phyloP scores from a whole-genome alignment of 2,113 vertebrate genomes.

The Gobius niger region DNA sequence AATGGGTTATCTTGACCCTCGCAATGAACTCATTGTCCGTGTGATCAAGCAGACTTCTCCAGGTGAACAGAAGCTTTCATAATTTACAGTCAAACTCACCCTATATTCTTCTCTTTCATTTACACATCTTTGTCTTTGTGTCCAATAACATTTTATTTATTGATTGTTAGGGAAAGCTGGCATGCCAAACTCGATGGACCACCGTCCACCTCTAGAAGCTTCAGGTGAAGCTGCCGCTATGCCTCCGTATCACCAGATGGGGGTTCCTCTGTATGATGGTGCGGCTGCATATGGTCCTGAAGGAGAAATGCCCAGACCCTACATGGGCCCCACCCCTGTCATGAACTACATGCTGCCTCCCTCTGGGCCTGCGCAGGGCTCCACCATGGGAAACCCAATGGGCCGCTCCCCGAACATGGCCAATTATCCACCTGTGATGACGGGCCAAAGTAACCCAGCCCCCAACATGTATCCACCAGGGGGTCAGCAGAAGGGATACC shows the following conservation, averaged over 20 bases:
- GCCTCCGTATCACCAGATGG: slow-evolving; percentile 86
- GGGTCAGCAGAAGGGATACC: slow-evolving; percentile 83
- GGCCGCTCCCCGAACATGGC: slow-evolving; percentile 80
- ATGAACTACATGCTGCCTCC: slow-evolving; percentile 90
- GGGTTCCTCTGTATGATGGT: slow-evolving; percentile 83
- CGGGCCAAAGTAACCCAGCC: slow-evolving; percentile 66
- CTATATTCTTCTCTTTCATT: neutral
- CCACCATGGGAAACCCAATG: slow-evolving; percentile 80
- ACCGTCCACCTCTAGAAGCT: slow-evolving; percentile 85
- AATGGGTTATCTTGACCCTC: slow-evolving; percentile 96
- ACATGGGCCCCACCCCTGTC: slow-evolving; percentile 76
- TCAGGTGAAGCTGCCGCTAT: slow-evolving; percentile 79
- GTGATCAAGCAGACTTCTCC: slow-evolving; percentile 98
- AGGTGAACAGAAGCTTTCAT: slow-evolving; percentile 69
- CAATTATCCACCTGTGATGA: slow-evolving; percentile 76
- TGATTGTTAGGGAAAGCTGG: slow-evolving; percentile 81
- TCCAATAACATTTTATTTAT: slow-evolving; percentile 5
- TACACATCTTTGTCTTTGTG: neutral
- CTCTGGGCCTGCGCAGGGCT: slow-evolving; percentile 75
- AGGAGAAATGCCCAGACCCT: slow-evolving; percentile 83
- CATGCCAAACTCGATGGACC: slow-evolving; percentile 82
- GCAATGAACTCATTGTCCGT: slow-evolving; percentile 94
- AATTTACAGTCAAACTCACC: too few species aligned
- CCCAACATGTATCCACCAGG: slow-evolving; percentile 73
- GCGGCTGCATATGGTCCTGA: slow-evolving; percentile 80